Evolutionary conservation across 2,113 vertebrate genomes (phyloP).

Genomic region (Fulmarus glacialis): DNA sequence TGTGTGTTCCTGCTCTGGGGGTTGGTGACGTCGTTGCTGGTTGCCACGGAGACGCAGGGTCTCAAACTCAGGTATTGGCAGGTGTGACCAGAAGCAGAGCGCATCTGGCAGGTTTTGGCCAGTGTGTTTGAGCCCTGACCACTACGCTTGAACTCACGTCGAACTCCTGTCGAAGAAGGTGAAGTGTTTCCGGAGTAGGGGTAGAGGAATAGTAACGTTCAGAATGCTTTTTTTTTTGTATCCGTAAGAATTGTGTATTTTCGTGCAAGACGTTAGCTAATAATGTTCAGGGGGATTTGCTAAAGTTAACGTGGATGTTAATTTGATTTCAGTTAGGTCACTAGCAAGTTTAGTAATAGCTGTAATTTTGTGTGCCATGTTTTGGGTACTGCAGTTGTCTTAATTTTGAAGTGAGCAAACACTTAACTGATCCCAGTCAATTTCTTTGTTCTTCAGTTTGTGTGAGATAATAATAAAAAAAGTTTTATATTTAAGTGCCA

Average conservation of each 20-base stretch:
- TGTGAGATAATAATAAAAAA: neutral
- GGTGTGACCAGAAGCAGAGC: neutral
- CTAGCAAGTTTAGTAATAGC: neutral
- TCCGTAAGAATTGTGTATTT: neutral
- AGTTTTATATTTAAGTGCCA: neutral
- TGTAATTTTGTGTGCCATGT: rapidly evolving
- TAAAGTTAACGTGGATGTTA: neutral
- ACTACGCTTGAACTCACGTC: rapidly evolving
- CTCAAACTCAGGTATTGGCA: neutral
- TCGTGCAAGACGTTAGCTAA: neutral
- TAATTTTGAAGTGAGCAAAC: neutral
- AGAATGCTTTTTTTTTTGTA: neutral
- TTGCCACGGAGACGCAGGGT: neutral
- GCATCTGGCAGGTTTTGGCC: neutral
- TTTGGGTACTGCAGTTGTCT: neutral
- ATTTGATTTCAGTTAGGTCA: neutral
- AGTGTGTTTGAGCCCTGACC: neutral
- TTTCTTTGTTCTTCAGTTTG: neutral
- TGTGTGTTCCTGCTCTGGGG: neutral
- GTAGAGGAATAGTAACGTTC: neutral
- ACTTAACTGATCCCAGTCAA: neutral
- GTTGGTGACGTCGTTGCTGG: neutral
- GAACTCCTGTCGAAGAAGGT: rapidly evolving
- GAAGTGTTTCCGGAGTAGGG: neutral
- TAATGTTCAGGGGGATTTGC: neutral